Evolutionary conservation across 2,797 vertebrate species (phyloP), one percentile per base, ranked within the genome.

Genomic region (Columba guinea): DNA sequence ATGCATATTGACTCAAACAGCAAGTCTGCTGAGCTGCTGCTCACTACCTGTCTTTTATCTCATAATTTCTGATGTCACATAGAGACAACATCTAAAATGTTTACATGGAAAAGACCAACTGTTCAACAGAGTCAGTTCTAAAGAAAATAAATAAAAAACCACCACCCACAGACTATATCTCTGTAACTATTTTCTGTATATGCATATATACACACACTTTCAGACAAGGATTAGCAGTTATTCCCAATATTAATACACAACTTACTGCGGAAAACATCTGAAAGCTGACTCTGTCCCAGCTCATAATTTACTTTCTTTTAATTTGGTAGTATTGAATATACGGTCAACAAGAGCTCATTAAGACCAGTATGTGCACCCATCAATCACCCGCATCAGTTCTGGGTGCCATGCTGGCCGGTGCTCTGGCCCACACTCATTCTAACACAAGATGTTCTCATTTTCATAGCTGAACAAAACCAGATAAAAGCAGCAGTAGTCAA

Each of bases 291-390:
- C 74, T 56, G 55, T 24, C 74, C 76, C 73, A n/a, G 21, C 39
- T 81, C 37, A 68, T 78, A 58, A 75, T 60, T 68, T 67, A 70
- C 15, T 70, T 80, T 32, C 60, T 74, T 89, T 74, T 53, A 81
- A 63, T 65, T 84, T 75, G 64, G 14, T 5, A n/a, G 8, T 39
- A 82, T 18, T 67, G 77, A 92, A 46, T 11, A 77, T 34, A 92
- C 26, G 70, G 70, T 84, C 91, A 94, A 91, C 87, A 94, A 82
- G 74, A 86, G 83, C 87, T 96, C 95, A 90, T 96, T 96, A 97
- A 64, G 56, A 84, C 24, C 71, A 88, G 70, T 95, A 82, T 95
- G 95, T 95, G 85, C 83, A 94, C 70, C 79, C 84, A 84, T 96
- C 94, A 96, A 94, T 97, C 95, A 95, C 8, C 0, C 23, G 0